Evolutionary conservation across 1,140 invertebrate species (phyloP).

Genomic region (Melipona quadrifasciata): DNA sequence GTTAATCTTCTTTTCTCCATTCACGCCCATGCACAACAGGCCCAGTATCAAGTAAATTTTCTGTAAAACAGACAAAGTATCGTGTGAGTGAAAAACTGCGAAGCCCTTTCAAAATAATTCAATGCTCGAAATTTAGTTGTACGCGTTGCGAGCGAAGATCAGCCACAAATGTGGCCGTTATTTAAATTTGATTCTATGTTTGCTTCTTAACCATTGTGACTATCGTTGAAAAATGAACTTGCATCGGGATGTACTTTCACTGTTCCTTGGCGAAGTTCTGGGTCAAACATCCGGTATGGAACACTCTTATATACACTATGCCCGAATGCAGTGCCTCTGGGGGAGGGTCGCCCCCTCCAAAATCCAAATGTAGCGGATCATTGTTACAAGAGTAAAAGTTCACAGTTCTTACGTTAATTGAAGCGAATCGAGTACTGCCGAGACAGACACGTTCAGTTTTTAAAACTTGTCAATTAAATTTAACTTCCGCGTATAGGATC

Average conservation of each 20-base stretch:
- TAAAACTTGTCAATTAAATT: background rate
- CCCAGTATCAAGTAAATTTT: constrained; percentile 60
- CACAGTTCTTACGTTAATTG: constrained; percentile 36
- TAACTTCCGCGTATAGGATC: too few species aligned
- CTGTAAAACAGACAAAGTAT: constrained; percentile 52
- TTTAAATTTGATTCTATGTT: background rate
- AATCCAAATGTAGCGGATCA: constrained; percentile 66
- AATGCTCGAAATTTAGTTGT: background rate
- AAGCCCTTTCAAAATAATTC: too few species aligned
- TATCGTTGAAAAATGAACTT: constrained; percentile 53
- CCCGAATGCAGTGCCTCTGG: constrained; percentile 22
- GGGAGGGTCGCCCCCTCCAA: constrained; percentile 59
- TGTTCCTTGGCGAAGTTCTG: constrained; percentile 73
- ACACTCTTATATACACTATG: constrained; percentile 77
- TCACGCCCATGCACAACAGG: constrained; percentile 57
- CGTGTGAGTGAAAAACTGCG: background rate
- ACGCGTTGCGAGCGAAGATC: background rate
- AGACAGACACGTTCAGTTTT: background rate
- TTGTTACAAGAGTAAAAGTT: constrained; percentile 63
- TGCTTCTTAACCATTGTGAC: constrained; percentile 60
- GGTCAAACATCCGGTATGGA: constrained; percentile 76
- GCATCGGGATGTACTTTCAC: constrained; percentile 75
- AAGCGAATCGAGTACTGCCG: background rate
- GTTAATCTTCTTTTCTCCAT: constrained; percentile 73
- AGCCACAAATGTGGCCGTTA: background rate